These are phyloP conservation scores for Trachemys scripta DNA, from an alignment of 2,113 vertebrate genomes.

Conservation along the genomic window DNA sequence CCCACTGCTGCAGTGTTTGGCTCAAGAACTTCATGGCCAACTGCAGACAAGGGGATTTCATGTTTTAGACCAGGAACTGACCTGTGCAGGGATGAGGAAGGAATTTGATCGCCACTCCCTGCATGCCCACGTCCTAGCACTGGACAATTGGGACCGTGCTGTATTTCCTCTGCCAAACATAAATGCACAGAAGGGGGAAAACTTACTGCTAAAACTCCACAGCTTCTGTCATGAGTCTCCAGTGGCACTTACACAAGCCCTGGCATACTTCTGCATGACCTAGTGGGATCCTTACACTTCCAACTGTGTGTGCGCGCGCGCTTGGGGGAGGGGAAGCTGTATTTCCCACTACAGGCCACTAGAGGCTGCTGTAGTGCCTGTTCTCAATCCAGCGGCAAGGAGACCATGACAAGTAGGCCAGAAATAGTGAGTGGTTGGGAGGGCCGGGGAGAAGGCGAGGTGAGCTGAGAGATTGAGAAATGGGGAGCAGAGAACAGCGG, in stretches of 20 bases:
- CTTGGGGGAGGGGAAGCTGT: background rate
- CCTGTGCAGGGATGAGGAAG: background rate
- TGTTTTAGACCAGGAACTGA: background rate
- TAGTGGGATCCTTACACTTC: background rate
- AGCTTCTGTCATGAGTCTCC: background rate
- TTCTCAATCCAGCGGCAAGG: background rate
- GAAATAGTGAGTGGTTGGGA: background rate
- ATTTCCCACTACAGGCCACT: background rate
- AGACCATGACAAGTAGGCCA: background rate
- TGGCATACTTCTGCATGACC: background rate
- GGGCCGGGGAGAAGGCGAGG: background rate
- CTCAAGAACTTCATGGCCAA: background rate
- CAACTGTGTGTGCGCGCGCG: background rate
- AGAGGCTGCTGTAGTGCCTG: background rate
- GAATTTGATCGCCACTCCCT: background rate
- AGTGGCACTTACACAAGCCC: background rate
- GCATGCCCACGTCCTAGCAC: background rate
- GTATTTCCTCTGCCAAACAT: background rate
- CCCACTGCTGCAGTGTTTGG: background rate
- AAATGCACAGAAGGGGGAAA: rapidly evolving
- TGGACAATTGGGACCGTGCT: background rate
- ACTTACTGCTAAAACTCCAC: background rate
- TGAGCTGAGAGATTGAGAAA: background rate
- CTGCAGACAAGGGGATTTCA: background rate
- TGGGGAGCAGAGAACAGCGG: background rate